Evolutionary conservation across 1,140 invertebrate genomes (phyloP).

Genomic region (Macrobrachium rosenbergii): DNA sequence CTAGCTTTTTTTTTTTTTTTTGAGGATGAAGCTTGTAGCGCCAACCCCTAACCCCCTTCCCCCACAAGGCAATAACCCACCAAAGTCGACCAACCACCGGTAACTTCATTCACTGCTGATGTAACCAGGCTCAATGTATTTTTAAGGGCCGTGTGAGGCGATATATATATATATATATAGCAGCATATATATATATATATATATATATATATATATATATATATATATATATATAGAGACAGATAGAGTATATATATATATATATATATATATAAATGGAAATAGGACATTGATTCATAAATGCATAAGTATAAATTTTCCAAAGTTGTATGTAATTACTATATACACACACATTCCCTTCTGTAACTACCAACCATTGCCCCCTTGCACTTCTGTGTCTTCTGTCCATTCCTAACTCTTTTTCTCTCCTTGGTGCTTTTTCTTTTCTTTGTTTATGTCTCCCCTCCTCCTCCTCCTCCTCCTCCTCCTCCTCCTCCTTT

Average conservation of each 20-base stretch:
- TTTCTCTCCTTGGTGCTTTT: neutral
- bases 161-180: constrained; percentile 9
- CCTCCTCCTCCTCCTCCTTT: neutral
- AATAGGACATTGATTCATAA: neutral
- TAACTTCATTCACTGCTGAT: no score
- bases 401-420: neutral
- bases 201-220: no score
- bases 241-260: neutral
- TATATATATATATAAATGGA: neutral
- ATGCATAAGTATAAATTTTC: no score
- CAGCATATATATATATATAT: neutral
- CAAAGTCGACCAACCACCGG: no score
- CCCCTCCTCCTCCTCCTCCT: neutral
- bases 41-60: no score
- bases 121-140: no score
- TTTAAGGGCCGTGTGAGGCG: no score
- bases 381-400: neutral
- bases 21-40: no score
- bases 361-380: neutral
- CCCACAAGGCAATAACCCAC: no score
- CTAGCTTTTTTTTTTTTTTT: no score
- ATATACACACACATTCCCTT: neutral
- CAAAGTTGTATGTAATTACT: no score
- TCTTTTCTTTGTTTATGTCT: neutral
- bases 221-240: no score